A percentile compares a stretch with the other conserved stretches of the same genome.
Evolutionary conservation across 2,113 vertebrate genomes (phyloP).

Genomic region (Periophthalmus modestus): DNA sequence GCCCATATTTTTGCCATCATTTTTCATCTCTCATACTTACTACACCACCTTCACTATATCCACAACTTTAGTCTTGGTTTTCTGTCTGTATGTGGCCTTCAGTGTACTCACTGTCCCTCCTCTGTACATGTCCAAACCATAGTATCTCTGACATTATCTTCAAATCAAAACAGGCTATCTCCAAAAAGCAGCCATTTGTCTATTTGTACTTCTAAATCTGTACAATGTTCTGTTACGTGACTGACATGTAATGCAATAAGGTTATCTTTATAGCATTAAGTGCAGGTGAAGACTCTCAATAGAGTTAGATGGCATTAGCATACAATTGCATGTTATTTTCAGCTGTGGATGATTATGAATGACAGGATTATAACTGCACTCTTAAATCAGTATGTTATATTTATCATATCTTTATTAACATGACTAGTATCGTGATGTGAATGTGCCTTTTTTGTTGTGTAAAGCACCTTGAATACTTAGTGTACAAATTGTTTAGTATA

Average conservation of each 20-base stretch:
- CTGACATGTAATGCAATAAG: not conserved
- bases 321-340: too few species aligned
- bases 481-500: not conserved
- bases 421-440: not conserved
- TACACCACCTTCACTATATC: too few species aligned
- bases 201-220: too few species aligned
- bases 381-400: not conserved
- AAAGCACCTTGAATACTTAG: not conserved
- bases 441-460: not conserved
- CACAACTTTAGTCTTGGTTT: too few species aligned
- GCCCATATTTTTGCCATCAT: too few species aligned
- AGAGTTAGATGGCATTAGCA: not conserved
- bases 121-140: too few species aligned
- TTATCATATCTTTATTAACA: not conserved
- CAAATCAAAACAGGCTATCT: too few species aligned
- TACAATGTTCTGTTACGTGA: not conserved
- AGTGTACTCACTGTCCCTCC: too few species aligned
- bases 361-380: not conserved
- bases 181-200: too few species aligned
- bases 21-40: too few species aligned
- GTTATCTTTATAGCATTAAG: conserved; percentile 2
- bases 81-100: too few species aligned
- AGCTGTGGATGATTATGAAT: not conserved
- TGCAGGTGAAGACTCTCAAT: not conserved
- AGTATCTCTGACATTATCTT: too few species aligned